Conservation (phyloP, 2,888 invertebrate species). For the Chrysopilus asiliformis region DNA sequence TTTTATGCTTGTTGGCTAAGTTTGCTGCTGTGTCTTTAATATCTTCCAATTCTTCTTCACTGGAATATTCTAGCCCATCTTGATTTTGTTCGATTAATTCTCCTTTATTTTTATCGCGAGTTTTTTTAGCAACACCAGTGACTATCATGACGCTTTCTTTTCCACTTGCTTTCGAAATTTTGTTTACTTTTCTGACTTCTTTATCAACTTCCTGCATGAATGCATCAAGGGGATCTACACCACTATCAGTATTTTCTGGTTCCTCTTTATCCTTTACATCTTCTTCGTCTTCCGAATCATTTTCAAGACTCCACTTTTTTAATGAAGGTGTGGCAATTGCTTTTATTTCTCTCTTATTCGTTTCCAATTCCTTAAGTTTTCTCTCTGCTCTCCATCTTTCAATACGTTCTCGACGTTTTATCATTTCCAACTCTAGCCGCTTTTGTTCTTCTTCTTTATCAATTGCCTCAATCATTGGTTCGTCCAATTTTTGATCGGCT, state of each 20-base stretch:
- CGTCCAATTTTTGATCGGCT: no score
- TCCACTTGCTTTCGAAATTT: slow-evolving; percentile 37
- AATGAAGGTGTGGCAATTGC: slow-evolving; percentile 44
- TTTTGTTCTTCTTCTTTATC: slow-evolving; percentile 79
- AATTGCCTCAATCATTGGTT: slow-evolving; percentile 38
- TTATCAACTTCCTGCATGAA: slow-evolving; percentile 80
- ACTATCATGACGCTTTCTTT: slow-evolving; percentile 50
- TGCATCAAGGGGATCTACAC: slow-evolving; percentile 92
- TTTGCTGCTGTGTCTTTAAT: slow-evolving; percentile 81
- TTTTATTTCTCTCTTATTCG: slow-evolving; percentile 64
- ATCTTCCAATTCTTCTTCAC: slow-evolving; percentile 92
- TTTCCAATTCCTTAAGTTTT: slow-evolving; percentile 73
- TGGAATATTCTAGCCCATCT: slow-evolving; percentile 93
- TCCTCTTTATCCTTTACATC: slow-evolving; percentile 21
- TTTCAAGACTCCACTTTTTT: slow-evolving; percentile 92
- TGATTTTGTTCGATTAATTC: slow-evolving; percentile 99
- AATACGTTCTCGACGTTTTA: slow-evolving; percentile 85
- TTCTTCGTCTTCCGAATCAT: slow-evolving; percentile 90
- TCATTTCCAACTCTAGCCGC: slow-evolving; percentile 87
- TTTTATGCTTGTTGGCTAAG: slow-evolving; percentile 78
- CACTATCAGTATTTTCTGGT: slow-evolving; percentile 48
- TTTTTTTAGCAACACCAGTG: slow-evolving; percentile 71
- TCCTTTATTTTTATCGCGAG: slow-evolving; percentile 70
- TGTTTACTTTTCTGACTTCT: slow-evolving; percentile 37
- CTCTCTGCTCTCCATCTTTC: slow-evolving; percentile 93